phyloP scores from a whole-genome alignment of 2,888 invertebrate genomes.

The Oscheius sp. region DNA sequence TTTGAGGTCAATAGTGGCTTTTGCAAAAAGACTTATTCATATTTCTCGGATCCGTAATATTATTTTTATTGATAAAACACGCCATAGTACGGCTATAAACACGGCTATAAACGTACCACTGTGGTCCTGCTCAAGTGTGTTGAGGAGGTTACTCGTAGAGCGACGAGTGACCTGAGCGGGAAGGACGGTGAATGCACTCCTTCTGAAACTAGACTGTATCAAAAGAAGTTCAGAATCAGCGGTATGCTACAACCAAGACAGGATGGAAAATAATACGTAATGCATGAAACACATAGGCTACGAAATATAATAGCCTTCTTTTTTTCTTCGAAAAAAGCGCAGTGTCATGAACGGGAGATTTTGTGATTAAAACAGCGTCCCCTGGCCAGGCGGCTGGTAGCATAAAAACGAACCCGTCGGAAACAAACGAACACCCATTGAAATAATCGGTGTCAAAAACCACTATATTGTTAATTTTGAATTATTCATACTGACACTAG shows the following conservation, averaged over 20 bases:
- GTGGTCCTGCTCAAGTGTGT: conserved; percentile 14
- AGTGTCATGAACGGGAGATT: conserved; percentile 22
- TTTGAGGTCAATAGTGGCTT: conserved; percentile 7
- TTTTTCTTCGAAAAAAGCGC: background rate
- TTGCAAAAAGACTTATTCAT: conserved; percentile 14
- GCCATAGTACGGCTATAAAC: too few species aligned
- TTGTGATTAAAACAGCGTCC: conserved; percentile 27
- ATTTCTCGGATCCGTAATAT: conserved; percentile 3
- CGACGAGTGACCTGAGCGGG: conserved; percentile 47
- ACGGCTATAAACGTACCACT: too few species aligned
- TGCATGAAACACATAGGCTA: too few species aligned
- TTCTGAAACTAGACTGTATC: background rate
- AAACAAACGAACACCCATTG: background rate
- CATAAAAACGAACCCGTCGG: background rate
- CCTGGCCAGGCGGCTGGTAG: conserved; percentile 17
- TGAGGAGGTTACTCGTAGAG: conserved; percentile 45
- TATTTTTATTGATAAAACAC: too few species aligned
- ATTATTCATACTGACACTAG: conserved; percentile 6
- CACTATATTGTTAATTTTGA: too few species aligned
- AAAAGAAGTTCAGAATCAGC: background rate
- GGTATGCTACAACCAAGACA: background rate
- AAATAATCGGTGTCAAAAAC: too few species aligned
- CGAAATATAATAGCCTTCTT: too few species aligned
- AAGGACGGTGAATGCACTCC: conserved; percentile 39
- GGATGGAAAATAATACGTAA: background rate